phyloP scores from a whole-genome alignment of 2,888 invertebrate species.

The Tiphia femorata region DNA sequence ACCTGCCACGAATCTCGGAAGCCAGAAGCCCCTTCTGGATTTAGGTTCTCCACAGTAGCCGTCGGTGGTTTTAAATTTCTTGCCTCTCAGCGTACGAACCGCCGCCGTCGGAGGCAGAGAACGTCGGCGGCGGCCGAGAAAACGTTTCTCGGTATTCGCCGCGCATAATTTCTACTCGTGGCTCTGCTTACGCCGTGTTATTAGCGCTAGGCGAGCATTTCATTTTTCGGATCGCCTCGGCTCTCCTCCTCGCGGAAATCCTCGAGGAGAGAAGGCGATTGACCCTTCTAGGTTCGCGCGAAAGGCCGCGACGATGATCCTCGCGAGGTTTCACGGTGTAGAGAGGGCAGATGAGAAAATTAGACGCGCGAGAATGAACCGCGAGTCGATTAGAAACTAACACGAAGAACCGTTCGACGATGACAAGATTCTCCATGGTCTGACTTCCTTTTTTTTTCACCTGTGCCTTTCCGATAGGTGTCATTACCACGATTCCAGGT shows the following conservation, averaged over 20 bases:
- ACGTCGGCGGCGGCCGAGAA: conserved; percentile 27
- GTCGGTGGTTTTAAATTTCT: conserved; percentile 30
- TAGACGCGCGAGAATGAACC: too few relatives aligned
- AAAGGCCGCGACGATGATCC: neutral
- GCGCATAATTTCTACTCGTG: conserved; percentile 30
- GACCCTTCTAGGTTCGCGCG: conserved; percentile 9
- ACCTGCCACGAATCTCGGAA: too few relatives aligned
- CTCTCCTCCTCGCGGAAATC: conserved; percentile 8
- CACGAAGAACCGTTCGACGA: too few relatives aligned
- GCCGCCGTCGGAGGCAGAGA: conserved; percentile 15
- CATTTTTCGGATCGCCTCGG: conserved; percentile 34
- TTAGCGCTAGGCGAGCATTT: conserved; percentile 43
- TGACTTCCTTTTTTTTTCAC: neutral
- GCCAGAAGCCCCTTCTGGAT: too few relatives aligned
- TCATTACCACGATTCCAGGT: too few relatives aligned
- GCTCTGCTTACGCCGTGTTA: conserved; percentile 32
- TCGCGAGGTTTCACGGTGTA: neutral
- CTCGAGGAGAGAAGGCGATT: neutral
- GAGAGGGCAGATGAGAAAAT: too few relatives aligned
- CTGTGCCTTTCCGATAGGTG: neutral
- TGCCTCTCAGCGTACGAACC: conserved; percentile 24
- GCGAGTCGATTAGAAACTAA: too few relatives aligned
- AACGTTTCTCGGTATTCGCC: conserved; percentile 52
- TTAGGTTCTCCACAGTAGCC: too few relatives aligned
- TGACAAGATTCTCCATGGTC: too few relatives aligned